A percentile compares a stretch with the other conserved stretches of the same genome.
Conservation (phyloP, 2,888 invertebrate species). For the Mythimna pallens region DNA sequence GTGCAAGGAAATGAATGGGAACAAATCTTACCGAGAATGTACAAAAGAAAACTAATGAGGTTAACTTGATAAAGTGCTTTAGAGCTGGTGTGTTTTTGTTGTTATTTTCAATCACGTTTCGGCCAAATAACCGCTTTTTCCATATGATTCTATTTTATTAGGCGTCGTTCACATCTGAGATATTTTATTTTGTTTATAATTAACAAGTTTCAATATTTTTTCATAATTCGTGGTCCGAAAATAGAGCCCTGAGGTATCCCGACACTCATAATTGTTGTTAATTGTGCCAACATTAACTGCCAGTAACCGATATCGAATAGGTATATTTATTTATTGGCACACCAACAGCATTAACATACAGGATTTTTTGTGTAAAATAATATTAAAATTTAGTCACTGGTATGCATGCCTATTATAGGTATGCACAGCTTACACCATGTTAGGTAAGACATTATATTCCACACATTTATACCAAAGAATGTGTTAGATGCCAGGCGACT, state of each 20-base stretch:
- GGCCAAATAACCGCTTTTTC: conserved; percentile 38
- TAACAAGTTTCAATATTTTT: neutral
- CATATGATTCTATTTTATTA: conserved; percentile 27
- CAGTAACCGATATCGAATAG: neutral
- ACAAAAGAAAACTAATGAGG: conserved; percentile 39
- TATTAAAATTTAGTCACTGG: too few relatives aligned
- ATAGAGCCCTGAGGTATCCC: conserved; percentile 17
- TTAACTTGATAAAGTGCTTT: conserved; percentile 49
- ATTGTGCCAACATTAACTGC: neutral
- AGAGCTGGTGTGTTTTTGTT: conserved; percentile 44
- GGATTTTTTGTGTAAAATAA: too few relatives aligned
- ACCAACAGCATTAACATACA: too few relatives aligned
- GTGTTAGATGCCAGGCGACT: neutral
- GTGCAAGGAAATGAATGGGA: conserved; percentile 24
- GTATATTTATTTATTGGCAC: too few relatives aligned
- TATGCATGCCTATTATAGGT: too few relatives aligned
- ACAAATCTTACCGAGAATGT: conserved; percentile 25
- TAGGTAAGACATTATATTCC: neutral
- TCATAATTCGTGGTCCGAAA: neutral
- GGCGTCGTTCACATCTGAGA: conserved; percentile 19
- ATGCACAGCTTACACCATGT: too few relatives aligned
- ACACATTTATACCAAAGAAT: neutral
- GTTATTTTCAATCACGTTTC: conserved; percentile 50
- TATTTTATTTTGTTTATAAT: neutral
- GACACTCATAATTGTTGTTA: neutral